Base-by-base conservation (phyloP, 2,113 vertebrate genomes). In the Scophthalmus maximus region DNA sequence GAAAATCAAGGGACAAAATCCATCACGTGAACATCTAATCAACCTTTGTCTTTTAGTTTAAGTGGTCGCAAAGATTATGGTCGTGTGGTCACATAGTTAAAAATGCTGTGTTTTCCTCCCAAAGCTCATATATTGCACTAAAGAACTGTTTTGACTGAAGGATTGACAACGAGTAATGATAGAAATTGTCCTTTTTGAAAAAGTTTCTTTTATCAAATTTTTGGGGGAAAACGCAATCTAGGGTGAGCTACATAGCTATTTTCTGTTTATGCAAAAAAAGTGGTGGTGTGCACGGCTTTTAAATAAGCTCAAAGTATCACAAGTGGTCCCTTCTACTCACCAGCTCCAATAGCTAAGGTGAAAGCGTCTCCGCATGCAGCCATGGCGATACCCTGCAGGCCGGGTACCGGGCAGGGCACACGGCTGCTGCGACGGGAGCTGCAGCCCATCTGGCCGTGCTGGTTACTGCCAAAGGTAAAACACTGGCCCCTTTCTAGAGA, bases 281-380 rank as follows among this genome's bases (percentile, higher is more conserved):
- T 53, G 22, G 11, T 53, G 36, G 22, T 23, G 23, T 25, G 7
- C 5, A 17, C 2, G n/a, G 7, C 50, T 14, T 62, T 63, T 32
- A 25, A 30, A 68, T 56, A 56, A 18, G 6, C 8, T 25, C 1
- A 26, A 50, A 40, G n/a, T 4, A 23, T 58, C 30, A 29, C 30
- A 22, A 11, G 4, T 8, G 1, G 38, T 36, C 1, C 2, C 15
- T 29, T 44, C 4, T 12, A 56, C 88, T 88, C 86, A 98, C 97
- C 97, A 92, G 96, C 92, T 83, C 96, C 95, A 0, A 99, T 95
- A 32, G 96, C 96, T 53, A 98, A 90, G 15, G 97, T 97, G 91
- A 99, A 99, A 49, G 98, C 97, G 2, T 99, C 97, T 3, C 97
- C 98, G 63, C 98, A 99, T 50, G 96, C 96, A 66, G 95, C 97